Percentiles rank a stretch among this genome's conserved stretches.
Conservation (phyloP, 2,797 vertebrate genomes). For the Phrynocephalus forsythii region DNA sequence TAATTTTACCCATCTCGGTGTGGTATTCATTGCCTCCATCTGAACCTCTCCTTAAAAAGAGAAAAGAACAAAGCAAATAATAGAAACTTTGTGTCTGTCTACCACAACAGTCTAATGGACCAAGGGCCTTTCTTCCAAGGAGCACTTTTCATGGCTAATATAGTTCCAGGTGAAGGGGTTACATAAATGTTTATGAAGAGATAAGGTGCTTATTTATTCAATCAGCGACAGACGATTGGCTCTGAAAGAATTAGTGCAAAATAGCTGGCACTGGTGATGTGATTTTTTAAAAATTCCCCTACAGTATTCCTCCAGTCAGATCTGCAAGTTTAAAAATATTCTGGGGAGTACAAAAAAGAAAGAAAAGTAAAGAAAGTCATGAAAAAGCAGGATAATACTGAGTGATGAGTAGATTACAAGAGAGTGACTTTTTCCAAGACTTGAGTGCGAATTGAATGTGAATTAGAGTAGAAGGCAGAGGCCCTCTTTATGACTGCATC, state of each 20-base stretch:
- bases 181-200: slow-evolving; percentile 99
- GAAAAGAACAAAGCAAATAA: slow-evolving; percentile 75
- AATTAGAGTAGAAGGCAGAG: background rate
- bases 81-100: slow-evolving; percentile 82
- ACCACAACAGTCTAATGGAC: slow-evolving; percentile 72
- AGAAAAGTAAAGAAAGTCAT: no score
- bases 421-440: slow-evolving; percentile 51
- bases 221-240: slow-evolving; percentile 86
- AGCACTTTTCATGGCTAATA: slow-evolving; percentile 80
- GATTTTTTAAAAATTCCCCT: slow-evolving; percentile 77
- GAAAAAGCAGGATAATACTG: slow-evolving; percentile 49
- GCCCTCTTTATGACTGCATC: no score
- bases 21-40: slow-evolving; percentile 26
- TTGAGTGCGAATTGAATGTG: background rate
- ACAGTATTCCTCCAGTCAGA: slow-evolving; percentile 76
- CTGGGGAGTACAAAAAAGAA: no score
- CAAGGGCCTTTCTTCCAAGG: slow-evolving; percentile 72
- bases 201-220: slow-evolving; percentile 97
- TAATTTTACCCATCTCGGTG: background rate
- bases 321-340: slow-evolving; percentile 72
- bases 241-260: slow-evolving; percentile 83
- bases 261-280: slow-evolving; percentile 80
- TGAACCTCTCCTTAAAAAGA: slow-evolving; percentile 69
- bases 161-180: slow-evolving; percentile 91
- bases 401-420: slow-evolving; percentile 48